These are phyloP conservation scores for Allacma fusca DNA, from an alignment of 2,888 invertebrate genomes.

Conservation along the genomic window DNA sequence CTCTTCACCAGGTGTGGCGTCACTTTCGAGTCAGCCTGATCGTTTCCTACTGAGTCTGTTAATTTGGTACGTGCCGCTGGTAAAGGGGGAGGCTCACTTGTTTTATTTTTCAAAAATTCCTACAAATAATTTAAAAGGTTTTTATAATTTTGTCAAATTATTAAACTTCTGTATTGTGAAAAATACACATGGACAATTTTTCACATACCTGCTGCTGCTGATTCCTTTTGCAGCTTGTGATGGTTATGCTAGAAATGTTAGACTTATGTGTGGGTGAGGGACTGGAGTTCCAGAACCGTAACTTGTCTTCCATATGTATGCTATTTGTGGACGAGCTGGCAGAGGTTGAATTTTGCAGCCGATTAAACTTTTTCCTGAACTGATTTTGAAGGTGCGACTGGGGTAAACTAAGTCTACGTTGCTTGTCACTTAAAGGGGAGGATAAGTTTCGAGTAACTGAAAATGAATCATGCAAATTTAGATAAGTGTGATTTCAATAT, in stretches of 20 bases:
- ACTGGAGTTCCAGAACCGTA: constrained; percentile 42
- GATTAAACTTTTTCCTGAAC: constrained; percentile 28
- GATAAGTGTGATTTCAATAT: too few species aligned
- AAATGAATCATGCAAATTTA: neutral
- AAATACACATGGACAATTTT: too few species aligned
- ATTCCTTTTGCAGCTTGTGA: constrained; percentile 48
- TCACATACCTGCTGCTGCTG: constrained; percentile 29
- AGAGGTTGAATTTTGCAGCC: constrained; percentile 36
- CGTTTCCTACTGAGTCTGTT: neutral
- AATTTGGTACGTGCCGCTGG: neutral
- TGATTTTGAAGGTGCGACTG: constrained; percentile 43
- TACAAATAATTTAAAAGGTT: neutral
- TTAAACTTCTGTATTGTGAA: too few species aligned
- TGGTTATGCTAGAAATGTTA: constrained; percentile 54
- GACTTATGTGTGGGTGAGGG: constrained; percentile 45
- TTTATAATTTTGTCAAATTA: neutral
- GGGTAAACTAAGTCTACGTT: constrained; percentile 37
- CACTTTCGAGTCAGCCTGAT: neutral
- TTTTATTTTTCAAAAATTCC: neutral
- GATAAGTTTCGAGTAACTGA: constrained; percentile 30
- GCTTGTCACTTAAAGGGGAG: constrained; percentile 29
- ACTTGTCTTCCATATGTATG: constrained; percentile 36
- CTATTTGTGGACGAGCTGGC: constrained; percentile 19
- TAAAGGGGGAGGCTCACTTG: neutral
- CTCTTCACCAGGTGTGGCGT: neutral